Evolutionary conservation across 2,888 invertebrate species (phyloP), one percentile per base, ranked within the genome.

Genomic region (Troides oblongomaculatus): DNA sequence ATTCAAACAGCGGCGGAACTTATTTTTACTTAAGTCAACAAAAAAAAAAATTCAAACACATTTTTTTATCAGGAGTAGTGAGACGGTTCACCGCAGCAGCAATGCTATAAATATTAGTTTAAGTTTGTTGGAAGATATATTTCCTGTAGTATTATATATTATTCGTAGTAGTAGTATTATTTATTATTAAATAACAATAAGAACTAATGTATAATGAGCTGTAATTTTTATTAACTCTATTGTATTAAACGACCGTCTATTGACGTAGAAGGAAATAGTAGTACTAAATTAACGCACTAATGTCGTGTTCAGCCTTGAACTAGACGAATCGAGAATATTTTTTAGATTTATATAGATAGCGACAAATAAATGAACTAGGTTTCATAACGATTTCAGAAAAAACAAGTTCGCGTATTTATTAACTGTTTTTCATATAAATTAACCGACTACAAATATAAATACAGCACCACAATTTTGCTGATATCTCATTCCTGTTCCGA

Each of bases 1-100:
- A 71, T 72, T 23, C 56, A 72, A 63, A 73, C 36, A 74, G 76
- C 58, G 68, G 75, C 71, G 12, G 57, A n/a, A 39, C 36, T n/a
- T 53, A 53, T n/a, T n/a, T n/a, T 53, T 53, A 53, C 18, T 53
- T n/a, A 6, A 53, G 53, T n/a, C 12, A 1, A 53, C 53, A 53
- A 53, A 53, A 7, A 53, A 53, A 53, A n/a, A n/a, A 12, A 53
- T 7, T 6, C 14, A 50, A 17, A 0, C 46, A 46, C 14, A 14
- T 14, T 46, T 46, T 46, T 46, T 14, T 46, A 46, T 14, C 14
- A 12, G 14, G 46, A 12, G 46, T 1, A 46, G 14, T 14, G 12
- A 46, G 46, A 14, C 39, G 39, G 39, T 46, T 46, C 0, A 12
- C 14, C 46, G 14, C 46, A 46, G 12, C 46, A 46, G 46, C 43